Percentiles rank a stretch among this genome's conserved stretches.
phyloP scores from a whole-genome alignment of 2,797 vertebrate species.

The Euthynnus affinis region DNA sequence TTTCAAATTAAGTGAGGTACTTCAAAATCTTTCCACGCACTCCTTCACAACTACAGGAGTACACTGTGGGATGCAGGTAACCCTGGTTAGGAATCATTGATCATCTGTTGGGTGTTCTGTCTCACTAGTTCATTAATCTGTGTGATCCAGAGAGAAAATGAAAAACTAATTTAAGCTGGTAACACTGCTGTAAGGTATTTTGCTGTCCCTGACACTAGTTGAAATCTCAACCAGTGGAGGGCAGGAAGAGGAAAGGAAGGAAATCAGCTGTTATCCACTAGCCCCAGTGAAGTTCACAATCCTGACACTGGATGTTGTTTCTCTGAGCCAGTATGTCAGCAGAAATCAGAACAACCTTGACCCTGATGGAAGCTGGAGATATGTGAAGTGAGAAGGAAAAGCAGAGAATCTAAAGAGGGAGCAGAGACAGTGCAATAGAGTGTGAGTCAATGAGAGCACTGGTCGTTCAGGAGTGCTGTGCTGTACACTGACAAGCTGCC shows the following conservation, averaged over 20 bases:
- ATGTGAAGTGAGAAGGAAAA: slow-evolving; percentile 27
- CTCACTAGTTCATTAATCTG: neutral
- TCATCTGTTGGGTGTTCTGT: neutral
- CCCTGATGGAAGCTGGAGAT: slow-evolving; percentile 30
- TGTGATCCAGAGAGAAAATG: slow-evolving; percentile 9
- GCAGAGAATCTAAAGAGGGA: slow-evolving; percentile 23
- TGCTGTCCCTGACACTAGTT: neutral
- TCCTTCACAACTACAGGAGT: no score
- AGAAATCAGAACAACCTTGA: slow-evolving; percentile 39
- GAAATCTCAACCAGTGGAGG: neutral
- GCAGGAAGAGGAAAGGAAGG: slow-evolving; percentile 2
- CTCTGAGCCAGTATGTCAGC: slow-evolving; percentile 6
- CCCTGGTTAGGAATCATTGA: no score
- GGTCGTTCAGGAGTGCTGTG: slow-evolving; percentile 32
- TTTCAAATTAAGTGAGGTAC: neutral
- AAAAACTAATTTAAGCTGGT: neutral
- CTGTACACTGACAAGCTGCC: slow-evolving; percentile 59
- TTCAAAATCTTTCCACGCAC: neutral
- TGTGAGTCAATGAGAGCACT: slow-evolving; percentile 32
- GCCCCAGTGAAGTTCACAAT: slow-evolving; percentile 8
- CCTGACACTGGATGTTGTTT: slow-evolving; percentile 28
- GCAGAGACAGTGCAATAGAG: slow-evolving; percentile 19
- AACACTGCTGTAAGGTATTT: neutral
- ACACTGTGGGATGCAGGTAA: no score
- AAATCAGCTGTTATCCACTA: slow-evolving; percentile 28